Evolutionary conservation across 1,140 invertebrate genomes (phyloP), one percentile per base, ranked within the genome.

Genomic region (Doryteuthis pealeii): DNA sequence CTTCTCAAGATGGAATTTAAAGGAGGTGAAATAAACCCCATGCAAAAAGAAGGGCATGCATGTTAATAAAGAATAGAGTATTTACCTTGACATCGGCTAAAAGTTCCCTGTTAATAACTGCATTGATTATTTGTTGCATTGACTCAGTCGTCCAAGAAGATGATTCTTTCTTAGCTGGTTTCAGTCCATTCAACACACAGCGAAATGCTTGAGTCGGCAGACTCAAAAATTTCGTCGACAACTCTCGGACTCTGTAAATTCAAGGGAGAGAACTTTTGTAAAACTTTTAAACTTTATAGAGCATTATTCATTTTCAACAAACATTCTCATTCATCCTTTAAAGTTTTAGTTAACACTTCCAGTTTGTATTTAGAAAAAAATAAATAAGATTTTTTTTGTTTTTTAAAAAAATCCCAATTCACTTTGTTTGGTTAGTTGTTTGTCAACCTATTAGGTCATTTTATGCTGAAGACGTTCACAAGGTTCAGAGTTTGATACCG

Each of bases 141-240:
- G 74, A 40, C 28, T 72, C 62, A 58, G 70, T 70, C 0, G 74
- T 78, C 74, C 76, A 77, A 1, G 71, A 45, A 6, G 35, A 12
- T 3, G 28, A n/a, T 35, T 70, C 62, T 40, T 40, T 40, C 30
- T 54, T 33, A 1, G 66, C 26, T 1, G 71, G 72, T 15, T 49
- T 67, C 15, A 78, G 15, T 28, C 49, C 45, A 1, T 58, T n/a
- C 30, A 78, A 18, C 15, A 32, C 43, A 43, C 67, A 72, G 10
- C 68, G 40, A 1, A 71, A 15, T n/a, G 74, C 45, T 66, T 78
- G 77, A 30, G 73, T 66, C 1, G 77, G 77, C 5, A 78, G 71
- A 31, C 4, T 32, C 6, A 73, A 40, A 35, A 43, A 75, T 3
- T 71, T 67, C 8, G 40, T 32, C 12, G 74, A 65, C 3, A 78